Conservation (phyloP, 2,888 invertebrate genomes). For the Cloeon dipterum region DNA sequence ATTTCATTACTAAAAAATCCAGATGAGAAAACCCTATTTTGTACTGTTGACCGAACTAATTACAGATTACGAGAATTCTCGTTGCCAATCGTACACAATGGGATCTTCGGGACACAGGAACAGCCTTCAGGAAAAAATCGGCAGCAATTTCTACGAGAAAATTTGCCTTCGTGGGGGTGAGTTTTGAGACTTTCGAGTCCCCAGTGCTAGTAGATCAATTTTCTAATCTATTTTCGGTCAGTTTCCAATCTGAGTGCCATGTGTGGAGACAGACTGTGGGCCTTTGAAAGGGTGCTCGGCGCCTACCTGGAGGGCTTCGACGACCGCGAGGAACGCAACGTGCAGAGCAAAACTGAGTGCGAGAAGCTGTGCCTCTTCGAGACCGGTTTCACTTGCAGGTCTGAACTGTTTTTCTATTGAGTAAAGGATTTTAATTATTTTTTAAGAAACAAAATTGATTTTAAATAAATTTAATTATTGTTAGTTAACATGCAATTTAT, state of each 20-base stretch:
- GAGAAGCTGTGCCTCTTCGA: conserved; percentile 24
- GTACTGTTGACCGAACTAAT: neutral
- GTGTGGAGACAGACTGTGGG: conserved; percentile 21
- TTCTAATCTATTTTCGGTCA: conserved; percentile 6
- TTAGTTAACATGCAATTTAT: no score
- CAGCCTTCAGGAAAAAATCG: conserved; percentile 14
- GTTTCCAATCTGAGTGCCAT: conserved; percentile 17
- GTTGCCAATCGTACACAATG: conserved; percentile 17
- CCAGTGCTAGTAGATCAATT: neutral
- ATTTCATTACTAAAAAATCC: neutral
- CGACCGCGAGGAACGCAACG: conserved; percentile 16
- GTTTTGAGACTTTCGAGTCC: neutral
- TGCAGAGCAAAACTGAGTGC: conserved; percentile 20
- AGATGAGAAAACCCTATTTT: neutral
- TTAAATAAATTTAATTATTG: no score
- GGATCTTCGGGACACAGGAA: conserved; percentile 15
- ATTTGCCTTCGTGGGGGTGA: conserved; percentile 18
- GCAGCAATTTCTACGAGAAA: conserved; percentile 19
- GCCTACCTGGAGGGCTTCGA: conserved; percentile 19
- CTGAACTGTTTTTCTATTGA: no score
- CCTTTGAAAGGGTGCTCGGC: conserved; percentile 24
- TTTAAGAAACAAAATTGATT: neutral
- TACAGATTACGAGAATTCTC: conserved; percentile 17
- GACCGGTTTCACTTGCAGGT: conserved; percentile 22
- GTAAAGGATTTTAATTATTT: no score